A percentile compares a stretch with the other conserved stretches of the same genome.
Conservation (phyloP, 2,888 invertebrate species). For the Drosophila siamana region DNA sequence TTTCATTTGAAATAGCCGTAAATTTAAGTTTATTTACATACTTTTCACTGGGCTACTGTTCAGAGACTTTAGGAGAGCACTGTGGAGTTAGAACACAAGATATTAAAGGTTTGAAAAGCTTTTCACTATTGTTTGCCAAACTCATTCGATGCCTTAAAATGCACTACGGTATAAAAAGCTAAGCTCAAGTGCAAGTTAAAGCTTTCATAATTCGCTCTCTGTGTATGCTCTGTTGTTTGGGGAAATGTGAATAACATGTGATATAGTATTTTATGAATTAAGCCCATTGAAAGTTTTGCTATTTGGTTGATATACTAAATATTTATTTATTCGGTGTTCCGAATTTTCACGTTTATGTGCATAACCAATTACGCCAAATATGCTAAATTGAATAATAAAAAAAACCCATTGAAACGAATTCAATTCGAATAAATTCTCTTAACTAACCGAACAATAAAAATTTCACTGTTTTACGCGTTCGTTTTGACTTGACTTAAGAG, state of each 20-base stretch:
- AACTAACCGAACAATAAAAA: background rate
- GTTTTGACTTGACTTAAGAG: background rate
- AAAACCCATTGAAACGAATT: background rate
- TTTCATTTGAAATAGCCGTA: conserved; percentile 10
- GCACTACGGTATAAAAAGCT: conserved; percentile 59
- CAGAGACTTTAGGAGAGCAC: background rate
- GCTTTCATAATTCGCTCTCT: conserved; percentile 16
- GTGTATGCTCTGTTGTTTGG: background rate
- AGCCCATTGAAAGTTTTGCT: background rate
- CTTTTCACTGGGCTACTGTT: conserved; percentile 1
- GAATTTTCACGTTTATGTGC: conserved; percentile 11
- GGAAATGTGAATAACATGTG: conserved; percentile 5
- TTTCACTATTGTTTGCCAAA: conserved; percentile 22
- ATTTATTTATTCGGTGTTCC: conserved; percentile 19
- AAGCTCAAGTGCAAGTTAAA: conserved; percentile 62
- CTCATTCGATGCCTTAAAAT: conserved; percentile 28
- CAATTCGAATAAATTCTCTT: background rate
- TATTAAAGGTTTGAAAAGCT: conserved; percentile 5
- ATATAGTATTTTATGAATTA: conserved; percentile 8
- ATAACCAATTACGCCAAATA: conserved; percentile 10
- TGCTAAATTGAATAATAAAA: background rate
- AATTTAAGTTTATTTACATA: conserved; percentile 48
- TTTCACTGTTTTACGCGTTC: background rate
- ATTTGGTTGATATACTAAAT: background rate
- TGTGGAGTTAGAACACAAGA: background rate